Evolutionary conservation across 2,113 vertebrate species (phyloP), one percentile per base, ranked within the genome.

Genomic region (Oriolus oriolus): DNA sequence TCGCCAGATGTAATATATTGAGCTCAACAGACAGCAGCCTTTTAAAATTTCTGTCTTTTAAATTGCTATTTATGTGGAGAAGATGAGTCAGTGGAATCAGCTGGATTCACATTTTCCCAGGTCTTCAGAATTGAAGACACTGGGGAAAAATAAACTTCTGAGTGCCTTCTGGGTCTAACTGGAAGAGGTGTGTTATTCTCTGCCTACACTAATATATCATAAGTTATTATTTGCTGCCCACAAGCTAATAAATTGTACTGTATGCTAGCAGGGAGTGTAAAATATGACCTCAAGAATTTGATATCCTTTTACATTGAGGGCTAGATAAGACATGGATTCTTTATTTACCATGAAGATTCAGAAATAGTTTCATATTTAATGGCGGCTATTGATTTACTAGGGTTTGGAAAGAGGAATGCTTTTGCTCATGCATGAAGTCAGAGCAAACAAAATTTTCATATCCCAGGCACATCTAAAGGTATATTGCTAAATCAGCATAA

Each of bases 41-140:
- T 97, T 94, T 93, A 86, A 90, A 64, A 60, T 92, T 95, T 95
- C 52, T 87, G 35, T 76, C 86, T 84, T 89, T 85, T 78, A 87
- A 95, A 93, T 89, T 92, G 47, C 64, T 71, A 20, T 93, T 95
- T 93, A 61, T 8, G 4, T 75, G 86, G 60, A 65, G 87, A 93
- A 76, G 45, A 86, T 0, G 1, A 81, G 56, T 56, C 63, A 60
- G 44, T 93, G 73, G 44, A 81, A 74, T 90, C 44, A 78, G n/a
- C 30, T 92, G 75, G 47, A 53, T 84, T 86, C 87, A 66, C 50
- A 59, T 85, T 91, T 95, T 86, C 24, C 30, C 27, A 27, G 26
- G 21, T 86, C 71, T 91, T 88, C 49, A 81, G 76, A 63, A 60
- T 30, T 31, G 56, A 68, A 95, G 80, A 84, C 49, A 35, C 4